Evolutionary conservation across 2,113 vertebrate genomes (phyloP).

Genomic region (Hymenochirus boettgeri): DNA sequence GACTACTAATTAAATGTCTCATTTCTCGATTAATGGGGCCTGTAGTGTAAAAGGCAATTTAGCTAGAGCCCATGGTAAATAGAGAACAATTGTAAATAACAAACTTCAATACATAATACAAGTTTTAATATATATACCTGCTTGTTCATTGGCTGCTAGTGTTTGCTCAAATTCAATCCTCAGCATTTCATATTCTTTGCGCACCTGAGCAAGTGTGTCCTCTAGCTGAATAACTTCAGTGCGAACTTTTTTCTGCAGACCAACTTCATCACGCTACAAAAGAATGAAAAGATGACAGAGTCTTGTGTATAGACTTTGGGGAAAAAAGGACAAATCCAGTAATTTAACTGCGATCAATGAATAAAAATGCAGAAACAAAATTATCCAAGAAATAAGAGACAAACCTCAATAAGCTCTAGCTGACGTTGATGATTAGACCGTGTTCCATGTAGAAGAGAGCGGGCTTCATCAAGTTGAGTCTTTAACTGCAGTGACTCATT

Average conservation of each 20-base stretch:
- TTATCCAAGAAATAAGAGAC: background rate
- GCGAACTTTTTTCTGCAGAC: slow-evolving; percentile 90
- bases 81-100: background rate
- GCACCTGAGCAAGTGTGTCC: slow-evolving; percentile 91
- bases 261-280: slow-evolving; percentile 85
- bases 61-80: background rate
- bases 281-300: background rate
- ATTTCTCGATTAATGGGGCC: slow-evolving; percentile 95
- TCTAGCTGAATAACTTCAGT: slow-evolving; percentile 97
- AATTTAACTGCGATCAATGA: too few relatives aligned
- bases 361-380: too few relatives aligned
- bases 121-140: slow-evolving; percentile 63
- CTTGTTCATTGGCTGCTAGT: slow-evolving; percentile 95
- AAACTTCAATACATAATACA: background rate
- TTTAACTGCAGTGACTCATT: slow-evolving; percentile 93
- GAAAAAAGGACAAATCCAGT: too few relatives aligned
- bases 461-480: slow-evolving; percentile 87
- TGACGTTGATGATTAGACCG: slow-evolving; percentile 85
- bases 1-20: slow-evolving; percentile 94
- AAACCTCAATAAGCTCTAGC: slow-evolving; percentile 91
- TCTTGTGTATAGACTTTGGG: too few relatives aligned
- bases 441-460: slow-evolving; percentile 84
- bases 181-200: slow-evolving; percentile 97
- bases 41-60: slow-evolving; percentile 49
- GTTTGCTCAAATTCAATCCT: slow-evolving; percentile 97